Percentiles rank a stretch among this genome's conserved stretches.
Conservation (phyloP, 1,140 invertebrate species). For the Diorhabda sublineata region DNA sequence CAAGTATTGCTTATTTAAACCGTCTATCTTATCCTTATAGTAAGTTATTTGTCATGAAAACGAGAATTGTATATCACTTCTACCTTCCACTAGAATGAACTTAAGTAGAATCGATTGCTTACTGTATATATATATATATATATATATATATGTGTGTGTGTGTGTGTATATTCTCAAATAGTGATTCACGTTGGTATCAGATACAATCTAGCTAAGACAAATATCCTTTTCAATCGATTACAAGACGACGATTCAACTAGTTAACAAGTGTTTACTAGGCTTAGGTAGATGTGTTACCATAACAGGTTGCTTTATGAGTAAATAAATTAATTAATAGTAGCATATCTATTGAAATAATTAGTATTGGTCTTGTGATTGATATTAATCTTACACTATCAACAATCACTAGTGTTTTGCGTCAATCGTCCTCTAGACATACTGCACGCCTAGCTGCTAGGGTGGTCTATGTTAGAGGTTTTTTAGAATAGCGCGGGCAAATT, state of each 20-base stretch:
- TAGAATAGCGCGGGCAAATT: conserved; percentile 13
- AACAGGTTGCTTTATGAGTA: too few species aligned
- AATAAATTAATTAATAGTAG: too few species aligned
- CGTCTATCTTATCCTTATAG: background rate
- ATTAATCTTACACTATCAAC: conserved; percentile 7
- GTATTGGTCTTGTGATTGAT: too few species aligned
- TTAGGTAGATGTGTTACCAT: too few species aligned
- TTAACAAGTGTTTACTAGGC: too few species aligned
- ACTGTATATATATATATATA: too few species aligned
- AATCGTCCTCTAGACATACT: conserved; percentile 28
- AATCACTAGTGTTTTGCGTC: conserved; percentile 20
- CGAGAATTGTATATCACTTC: background rate
- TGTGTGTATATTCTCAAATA: too few species aligned
- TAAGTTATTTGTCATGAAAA: background rate
- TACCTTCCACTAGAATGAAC: background rate
- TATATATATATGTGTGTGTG: too few species aligned
- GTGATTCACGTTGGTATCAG: background rate
- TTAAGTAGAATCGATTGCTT: conserved; percentile 2
- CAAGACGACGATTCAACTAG: background rate
- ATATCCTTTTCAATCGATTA: background rate
- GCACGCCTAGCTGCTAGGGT: conserved; percentile 33
- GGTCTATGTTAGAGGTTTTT: conserved; percentile 27
- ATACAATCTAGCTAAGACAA: background rate
- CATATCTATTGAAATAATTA: too few species aligned
- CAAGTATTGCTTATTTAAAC: background rate